Conservation (phyloP, 2,113 vertebrate species). For the Zosterops japonicus region DNA sequence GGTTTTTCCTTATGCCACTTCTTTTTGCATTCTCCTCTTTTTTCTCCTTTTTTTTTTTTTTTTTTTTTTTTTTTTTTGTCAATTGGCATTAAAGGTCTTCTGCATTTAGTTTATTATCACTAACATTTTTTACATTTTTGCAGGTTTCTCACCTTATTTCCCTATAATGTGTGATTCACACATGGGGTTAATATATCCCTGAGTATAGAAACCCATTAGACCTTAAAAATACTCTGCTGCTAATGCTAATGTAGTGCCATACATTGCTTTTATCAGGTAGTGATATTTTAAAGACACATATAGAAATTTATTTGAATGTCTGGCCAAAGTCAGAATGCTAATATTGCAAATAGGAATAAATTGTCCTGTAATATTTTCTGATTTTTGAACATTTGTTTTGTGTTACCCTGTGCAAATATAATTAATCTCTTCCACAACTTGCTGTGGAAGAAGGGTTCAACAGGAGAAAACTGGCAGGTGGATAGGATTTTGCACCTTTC, state of each 20-base stretch:
- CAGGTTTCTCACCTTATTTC: neutral
- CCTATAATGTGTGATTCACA: neutral
- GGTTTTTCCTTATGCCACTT: neutral
- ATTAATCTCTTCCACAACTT: neutral
- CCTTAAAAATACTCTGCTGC: neutral
- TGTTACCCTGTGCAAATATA: neutral
- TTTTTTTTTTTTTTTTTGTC: neutral
- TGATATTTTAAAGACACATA: neutral
- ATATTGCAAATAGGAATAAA: neutral
- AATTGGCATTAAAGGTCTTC: neutral
- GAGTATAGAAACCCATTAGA: neutral
- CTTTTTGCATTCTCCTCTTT: neutral
- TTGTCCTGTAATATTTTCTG: neutral
- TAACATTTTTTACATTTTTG: neutral
- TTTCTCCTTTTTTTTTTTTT: neutral
- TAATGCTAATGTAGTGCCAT: neutral
- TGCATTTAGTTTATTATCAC: neutral
- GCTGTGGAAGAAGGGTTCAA: neutral
- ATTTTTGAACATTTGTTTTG: neutral
- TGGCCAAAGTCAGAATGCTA: neutral
- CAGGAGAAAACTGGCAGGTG: neutral
- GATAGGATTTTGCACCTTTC: slow-evolving; percentile 5
- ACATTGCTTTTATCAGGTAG: neutral
- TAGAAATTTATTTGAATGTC: neutral
- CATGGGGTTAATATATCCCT: neutral